Evolutionary conservation across 2,888 invertebrate genomes (phyloP).

Genomic region (Lasius fuliginosus): DNA sequence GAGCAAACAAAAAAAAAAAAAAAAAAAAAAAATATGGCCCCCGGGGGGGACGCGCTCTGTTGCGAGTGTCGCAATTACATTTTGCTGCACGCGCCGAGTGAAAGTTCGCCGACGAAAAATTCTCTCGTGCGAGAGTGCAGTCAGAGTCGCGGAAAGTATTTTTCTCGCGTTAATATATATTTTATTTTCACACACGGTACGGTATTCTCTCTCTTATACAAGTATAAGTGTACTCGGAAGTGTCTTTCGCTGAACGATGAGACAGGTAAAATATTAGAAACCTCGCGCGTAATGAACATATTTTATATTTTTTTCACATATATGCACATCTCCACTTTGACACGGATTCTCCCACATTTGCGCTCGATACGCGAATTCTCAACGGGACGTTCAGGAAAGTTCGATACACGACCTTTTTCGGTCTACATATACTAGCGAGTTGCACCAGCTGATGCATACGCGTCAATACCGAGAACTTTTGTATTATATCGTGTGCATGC

Average conservation of each 20-base stretch:
- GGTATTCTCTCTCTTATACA: neutral
- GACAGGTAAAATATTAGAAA: neutral
- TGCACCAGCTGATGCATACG: neutral
- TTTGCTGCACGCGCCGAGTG: slow-evolving; percentile 33
- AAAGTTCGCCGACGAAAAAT: slow-evolving; percentile 29
- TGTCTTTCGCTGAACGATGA: neutral
- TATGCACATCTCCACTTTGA: neutral
- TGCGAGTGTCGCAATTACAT: slow-evolving; percentile 43
- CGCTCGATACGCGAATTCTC: slow-evolving; percentile 6
- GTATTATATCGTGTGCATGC: neutral
- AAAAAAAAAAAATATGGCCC: slow-evolving; percentile 4
- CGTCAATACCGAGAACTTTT: slow-evolving; percentile 33
- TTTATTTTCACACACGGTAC: neutral
- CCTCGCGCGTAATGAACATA: neutral
- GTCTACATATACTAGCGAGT: neutral
- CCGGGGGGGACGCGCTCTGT: slow-evolving; percentile 2
- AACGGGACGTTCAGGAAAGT: neutral
- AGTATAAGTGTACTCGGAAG: neutral
- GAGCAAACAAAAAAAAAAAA: slow-evolving; percentile 1
- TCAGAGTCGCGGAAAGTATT: neutral
- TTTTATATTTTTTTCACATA: neutral
- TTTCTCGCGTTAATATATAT: slow-evolving; percentile 16
- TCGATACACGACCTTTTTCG: neutral
- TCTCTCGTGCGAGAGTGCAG: slow-evolving; percentile 5
- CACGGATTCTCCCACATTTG: neutral